Evolutionary conservation across 2,888 invertebrate genomes (phyloP).

Genomic region (Polia nebulosa): DNA sequence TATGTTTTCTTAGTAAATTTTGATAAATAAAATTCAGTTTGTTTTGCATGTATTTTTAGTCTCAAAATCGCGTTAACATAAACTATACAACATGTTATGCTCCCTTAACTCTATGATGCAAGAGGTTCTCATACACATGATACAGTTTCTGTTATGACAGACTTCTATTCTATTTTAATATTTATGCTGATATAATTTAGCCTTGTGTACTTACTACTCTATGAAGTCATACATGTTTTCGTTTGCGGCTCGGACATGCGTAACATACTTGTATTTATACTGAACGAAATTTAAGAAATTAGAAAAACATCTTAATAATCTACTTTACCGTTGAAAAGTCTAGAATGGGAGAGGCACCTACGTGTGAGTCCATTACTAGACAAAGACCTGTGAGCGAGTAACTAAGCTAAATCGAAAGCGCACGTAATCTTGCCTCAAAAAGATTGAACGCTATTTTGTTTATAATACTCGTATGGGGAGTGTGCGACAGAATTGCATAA

Average conservation of each 20-base stretch:
- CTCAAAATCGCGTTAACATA: background rate
- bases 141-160: constrained; percentile 11
- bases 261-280: constrained; percentile 4
- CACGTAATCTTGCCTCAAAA: too few relatives aligned
- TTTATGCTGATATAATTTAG: background rate
- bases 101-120: background rate
- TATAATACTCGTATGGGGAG: too few relatives aligned
- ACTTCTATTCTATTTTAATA: constrained; percentile 27
- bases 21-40: background rate
- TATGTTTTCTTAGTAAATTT: background rate
- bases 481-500: too few relatives aligned
- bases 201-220: background rate
- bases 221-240: constrained; percentile 22
- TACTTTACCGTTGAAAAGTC: too few relatives aligned
- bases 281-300: too few relatives aligned
- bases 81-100: too few relatives aligned
- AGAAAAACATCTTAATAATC: too few relatives aligned
- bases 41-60: background rate
- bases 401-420: too few relatives aligned
- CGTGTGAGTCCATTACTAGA: too few relatives aligned
- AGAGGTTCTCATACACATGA: background rate
- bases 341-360: too few relatives aligned
- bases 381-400: too few relatives aligned
- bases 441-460: too few relatives aligned
- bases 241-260: background rate